A percentile compares a stretch with the other conserved stretches of the same genome.
Evolutionary conservation across 2,113 vertebrate species (phyloP).

Genomic region (Pseudolaguvia tuberculata): DNA sequence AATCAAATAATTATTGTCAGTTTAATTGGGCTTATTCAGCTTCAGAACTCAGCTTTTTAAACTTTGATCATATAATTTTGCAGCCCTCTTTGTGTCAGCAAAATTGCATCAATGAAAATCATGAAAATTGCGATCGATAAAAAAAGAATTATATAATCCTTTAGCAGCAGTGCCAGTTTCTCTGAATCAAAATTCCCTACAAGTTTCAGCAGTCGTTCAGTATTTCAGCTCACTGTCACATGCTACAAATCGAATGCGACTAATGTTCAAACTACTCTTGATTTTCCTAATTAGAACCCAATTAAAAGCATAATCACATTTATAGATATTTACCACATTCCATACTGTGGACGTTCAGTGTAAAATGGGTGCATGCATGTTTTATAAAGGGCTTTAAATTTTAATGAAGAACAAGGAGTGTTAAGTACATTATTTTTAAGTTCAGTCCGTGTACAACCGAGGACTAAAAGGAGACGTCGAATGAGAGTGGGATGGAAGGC

Average conservation of each 20-base stretch:
- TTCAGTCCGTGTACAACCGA: constrained; percentile 23
- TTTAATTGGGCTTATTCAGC: constrained; percentile 52
- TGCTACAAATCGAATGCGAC: neutral
- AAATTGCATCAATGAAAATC: constrained; percentile 39
- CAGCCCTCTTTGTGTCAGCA: constrained; percentile 34
- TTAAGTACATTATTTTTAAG: constrained; percentile 58
- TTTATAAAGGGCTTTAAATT: constrained; percentile 57
- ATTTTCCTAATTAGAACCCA: neutral
- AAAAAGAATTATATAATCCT: constrained; percentile 35
- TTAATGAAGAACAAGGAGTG: constrained; percentile 54
- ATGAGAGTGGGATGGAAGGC: constrained; percentile 28
- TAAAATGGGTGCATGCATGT: constrained; percentile 63
- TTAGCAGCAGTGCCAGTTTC: constrained; percentile 1
- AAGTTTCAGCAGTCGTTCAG: constrained; percentile 40
- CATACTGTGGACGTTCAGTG: constrained; percentile 60
- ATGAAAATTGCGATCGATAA: constrained; percentile 39
- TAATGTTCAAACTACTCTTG: neutral
- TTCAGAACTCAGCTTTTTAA: constrained; percentile 22
- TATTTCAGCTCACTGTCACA: constrained; percentile 20
- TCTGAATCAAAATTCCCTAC: constrained; percentile 28
- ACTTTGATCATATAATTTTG: constrained; percentile 25
- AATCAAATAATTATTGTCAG: constrained; percentile 59
- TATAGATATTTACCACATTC: constrained; percentile 55
- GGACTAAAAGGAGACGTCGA: constrained; percentile 6
- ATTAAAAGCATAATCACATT: constrained; percentile 36